Percentiles rank a stretch among this genome's conserved stretches.
Evolutionary conservation across 2,797 vertebrate species (phyloP).

Genomic region (Sebastes jordani): DNA sequence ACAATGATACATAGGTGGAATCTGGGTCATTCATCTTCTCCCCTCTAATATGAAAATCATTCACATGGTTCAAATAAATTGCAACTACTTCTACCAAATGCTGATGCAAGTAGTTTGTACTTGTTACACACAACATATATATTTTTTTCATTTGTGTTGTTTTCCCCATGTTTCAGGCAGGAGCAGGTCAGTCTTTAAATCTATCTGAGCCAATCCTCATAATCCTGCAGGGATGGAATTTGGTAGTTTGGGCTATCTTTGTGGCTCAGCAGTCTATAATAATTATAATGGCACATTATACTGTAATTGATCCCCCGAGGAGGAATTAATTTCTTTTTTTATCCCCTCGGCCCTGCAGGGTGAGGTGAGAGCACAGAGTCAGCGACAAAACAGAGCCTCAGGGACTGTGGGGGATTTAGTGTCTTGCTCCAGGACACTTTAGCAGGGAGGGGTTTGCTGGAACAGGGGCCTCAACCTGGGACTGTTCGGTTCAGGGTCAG

Average conservation of each 20-base stretch:
- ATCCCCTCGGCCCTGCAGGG: constrained; percentile 25
- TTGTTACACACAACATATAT: not conserved
- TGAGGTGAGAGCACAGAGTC: constrained; percentile 25
- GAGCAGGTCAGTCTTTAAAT: not conserved
- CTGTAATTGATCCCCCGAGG: constrained; percentile 58
- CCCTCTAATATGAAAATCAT: constrained; percentile 13
- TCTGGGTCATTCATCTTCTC: constrained; percentile 34
- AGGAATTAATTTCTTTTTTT: constrained; percentile 36
- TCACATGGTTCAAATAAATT: constrained; percentile 23
- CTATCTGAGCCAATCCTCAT: not conserved
- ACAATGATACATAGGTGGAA: constrained; percentile 31
- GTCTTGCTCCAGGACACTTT: constrained; percentile 48
- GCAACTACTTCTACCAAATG: constrained; percentile 1
- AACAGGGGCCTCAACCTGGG: constrained; percentile 20
- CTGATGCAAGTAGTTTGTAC: not conserved
- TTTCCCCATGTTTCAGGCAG: not conserved
- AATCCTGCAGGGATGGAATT: constrained; percentile 18
- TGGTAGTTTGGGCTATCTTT: constrained; percentile 22
- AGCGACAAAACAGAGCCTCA: constrained; percentile 31
- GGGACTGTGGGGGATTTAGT: constrained; percentile 39
- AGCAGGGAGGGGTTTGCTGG: constrained; percentile 10
- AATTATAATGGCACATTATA: constrained; percentile 51
- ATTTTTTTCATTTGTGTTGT: not conserved
- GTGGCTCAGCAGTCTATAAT: constrained; percentile 45
- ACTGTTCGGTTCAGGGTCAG: constrained; percentile 39